Percentiles rank a stretch among this genome's conserved stretches.
phyloP scores from a whole-genome alignment of 1,140 invertebrate species.

The Myzus persicae region DNA sequence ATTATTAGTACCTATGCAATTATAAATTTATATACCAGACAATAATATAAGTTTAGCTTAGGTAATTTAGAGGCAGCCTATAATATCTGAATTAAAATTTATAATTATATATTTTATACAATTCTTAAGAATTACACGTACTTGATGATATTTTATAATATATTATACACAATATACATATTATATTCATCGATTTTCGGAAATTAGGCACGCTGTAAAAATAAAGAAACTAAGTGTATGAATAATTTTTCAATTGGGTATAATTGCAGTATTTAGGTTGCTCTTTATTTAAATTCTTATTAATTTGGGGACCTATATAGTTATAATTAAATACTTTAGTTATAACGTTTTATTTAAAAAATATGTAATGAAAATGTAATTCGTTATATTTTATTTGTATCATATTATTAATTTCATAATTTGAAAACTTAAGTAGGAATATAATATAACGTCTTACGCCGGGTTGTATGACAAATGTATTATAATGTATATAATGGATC shows the following conservation, averaged over 20 bases:
- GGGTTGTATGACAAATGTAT: no score
- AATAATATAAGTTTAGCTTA: background rate
- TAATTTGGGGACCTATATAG: no score
- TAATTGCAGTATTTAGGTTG: background rate
- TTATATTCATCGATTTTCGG: background rate
- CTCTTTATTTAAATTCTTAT: no score
- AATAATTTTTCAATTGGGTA: background rate
- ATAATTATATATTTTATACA: background rate
- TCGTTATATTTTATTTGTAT: background rate
- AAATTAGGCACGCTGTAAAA: background rate
- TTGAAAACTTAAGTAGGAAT: background rate
- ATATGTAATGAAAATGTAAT: background rate
- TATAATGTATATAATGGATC: no score
- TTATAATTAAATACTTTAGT: background rate
- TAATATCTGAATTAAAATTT: background rate
- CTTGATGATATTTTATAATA: background rate
- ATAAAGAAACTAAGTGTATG: background rate
- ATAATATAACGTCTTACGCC: no score
- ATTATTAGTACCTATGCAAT: background rate
- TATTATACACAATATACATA: background rate
- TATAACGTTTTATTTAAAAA: background rate
- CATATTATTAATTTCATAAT: constrained; percentile 7
- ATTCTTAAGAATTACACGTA: background rate
- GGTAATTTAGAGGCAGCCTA: no score
- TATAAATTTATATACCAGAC: background rate